Percentiles rank a stretch among this genome's conserved stretches.
phyloP scores from a whole-genome alignment of 2,113 vertebrate species.

The Cygnus buccinator region DNA sequence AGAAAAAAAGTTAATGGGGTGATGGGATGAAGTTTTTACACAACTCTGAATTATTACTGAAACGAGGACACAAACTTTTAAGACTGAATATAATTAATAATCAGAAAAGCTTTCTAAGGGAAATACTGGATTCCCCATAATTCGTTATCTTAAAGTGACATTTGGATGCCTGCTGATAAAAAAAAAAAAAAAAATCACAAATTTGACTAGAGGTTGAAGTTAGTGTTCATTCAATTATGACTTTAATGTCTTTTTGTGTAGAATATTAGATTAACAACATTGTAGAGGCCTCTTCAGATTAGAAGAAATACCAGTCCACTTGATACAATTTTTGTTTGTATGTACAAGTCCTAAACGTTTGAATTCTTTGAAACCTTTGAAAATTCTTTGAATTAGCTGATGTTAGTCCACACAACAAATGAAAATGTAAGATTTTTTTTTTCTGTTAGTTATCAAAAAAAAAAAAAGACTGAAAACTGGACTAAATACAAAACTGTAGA shows the following conservation, averaged over 20 bases:
- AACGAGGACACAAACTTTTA: background rate
- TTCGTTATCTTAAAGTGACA: background rate
- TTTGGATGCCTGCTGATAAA: background rate
- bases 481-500: background rate
- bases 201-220: background rate
- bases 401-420: background rate
- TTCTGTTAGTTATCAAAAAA: background rate
- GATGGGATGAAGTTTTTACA: background rate
- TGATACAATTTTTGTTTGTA: background rate
- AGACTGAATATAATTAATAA: background rate
- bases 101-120: background rate
- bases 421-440: background rate
- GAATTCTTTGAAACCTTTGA: too few species aligned
- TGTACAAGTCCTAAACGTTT: background rate
- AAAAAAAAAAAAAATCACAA: background rate
- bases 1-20: background rate
- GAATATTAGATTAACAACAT: background rate
- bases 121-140: background rate
- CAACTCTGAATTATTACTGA: background rate
- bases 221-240: background rate
- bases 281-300: background rate
- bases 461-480: background rate
- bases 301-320: background rate
- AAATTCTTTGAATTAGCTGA: background rate
- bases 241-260: background rate